phyloP scores from a whole-genome alignment of 2,797 vertebrate genomes.

The Falco columbarius region DNA sequence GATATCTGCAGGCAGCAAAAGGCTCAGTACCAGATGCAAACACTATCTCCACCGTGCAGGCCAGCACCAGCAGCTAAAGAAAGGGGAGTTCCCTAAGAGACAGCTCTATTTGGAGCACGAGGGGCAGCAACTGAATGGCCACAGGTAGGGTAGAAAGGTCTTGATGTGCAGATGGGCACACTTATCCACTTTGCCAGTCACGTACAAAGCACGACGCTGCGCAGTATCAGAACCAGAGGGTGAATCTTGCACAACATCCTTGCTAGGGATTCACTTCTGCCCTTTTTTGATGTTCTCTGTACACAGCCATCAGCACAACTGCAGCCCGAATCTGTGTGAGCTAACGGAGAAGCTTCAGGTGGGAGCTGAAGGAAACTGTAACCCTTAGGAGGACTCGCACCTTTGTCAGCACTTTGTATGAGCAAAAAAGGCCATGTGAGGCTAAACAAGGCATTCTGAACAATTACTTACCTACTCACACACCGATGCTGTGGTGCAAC shows the following conservation, averaged over 20 bases:
- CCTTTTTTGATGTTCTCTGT: not conserved
- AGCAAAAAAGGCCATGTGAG: not conserved
- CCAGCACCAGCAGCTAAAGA: not conserved
- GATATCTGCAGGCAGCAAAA: not conserved
- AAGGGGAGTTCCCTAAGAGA: not conserved
- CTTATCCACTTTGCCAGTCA: not conserved
- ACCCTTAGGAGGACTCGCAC: not conserved
- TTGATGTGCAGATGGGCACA: not conserved
- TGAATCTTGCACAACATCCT: not conserved
- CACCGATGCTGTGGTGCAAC: not conserved
- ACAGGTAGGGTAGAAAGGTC: not conserved
- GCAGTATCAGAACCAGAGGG: not conserved
- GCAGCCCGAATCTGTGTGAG: not conserved
- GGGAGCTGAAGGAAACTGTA: not conserved
- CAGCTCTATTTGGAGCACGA: not conserved
- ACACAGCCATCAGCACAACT: not conserved
- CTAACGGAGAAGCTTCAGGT: not conserved
- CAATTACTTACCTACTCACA: not conserved
- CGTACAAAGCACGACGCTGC: rapidly evolving
- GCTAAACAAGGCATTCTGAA: not conserved
- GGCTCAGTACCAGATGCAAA: not conserved
- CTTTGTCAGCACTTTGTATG: not conserved
- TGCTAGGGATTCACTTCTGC: not conserved
- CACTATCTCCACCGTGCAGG: not conserved
- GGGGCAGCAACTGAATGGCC: not conserved